These are phyloP conservation scores for Hanleya hanleyi DNA, from an alignment of 2,888 invertebrate genomes.

Conservation along the genomic window DNA sequence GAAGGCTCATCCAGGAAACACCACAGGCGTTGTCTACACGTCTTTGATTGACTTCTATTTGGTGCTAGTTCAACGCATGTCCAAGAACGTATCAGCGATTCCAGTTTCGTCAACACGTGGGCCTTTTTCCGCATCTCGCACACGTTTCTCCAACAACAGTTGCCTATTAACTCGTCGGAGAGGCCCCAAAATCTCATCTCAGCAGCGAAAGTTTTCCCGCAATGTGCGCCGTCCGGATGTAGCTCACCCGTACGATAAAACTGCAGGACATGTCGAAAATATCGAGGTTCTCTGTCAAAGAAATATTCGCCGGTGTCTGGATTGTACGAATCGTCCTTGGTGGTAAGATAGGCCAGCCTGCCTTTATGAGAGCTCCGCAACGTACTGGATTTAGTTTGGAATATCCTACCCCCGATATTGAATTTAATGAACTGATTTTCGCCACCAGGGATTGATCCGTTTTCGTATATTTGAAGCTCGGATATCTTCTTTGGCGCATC, in stretches of 20 bases:
- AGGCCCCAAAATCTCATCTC: background rate
- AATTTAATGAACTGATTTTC: background rate
- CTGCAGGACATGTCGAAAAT: constrained; percentile 37
- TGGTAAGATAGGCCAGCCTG: background rate
- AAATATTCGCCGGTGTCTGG: constrained; percentile 15
- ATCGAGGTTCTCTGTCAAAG: constrained; percentile 36
- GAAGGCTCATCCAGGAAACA: too few species aligned
- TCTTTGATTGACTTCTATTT: too few species aligned
- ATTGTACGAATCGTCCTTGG: constrained; percentile 10
- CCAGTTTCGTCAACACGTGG: background rate
- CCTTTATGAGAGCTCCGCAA: background rate
- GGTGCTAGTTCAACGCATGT: too few species aligned
- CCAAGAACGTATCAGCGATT: too few species aligned
- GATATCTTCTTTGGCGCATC: too few species aligned
- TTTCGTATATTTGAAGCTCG: too few species aligned
- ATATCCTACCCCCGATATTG: background rate
- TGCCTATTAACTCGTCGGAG: background rate
- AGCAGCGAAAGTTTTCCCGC: background rate
- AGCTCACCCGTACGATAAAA: constrained; percentile 24
- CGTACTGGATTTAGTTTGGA: background rate
- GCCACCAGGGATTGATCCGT: too few species aligned
- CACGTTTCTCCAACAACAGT: constrained; percentile 3
- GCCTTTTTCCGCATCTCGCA: background rate
- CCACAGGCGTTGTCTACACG: too few species aligned
- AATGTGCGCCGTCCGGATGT: constrained; percentile 17